phyloP scores from a whole-genome alignment of 2,113 vertebrate species.

The Sus scrofa region T2T-Sscrofa CM000820.6:79687001-79687500 shows the following conservation, averaged over 20 bases:
- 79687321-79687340: not conserved
- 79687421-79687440: not conserved
- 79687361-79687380: no score
- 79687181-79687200: not conserved
- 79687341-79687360: not conserved
- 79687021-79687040: not conserved
- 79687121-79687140: not conserved
- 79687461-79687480: not conserved
- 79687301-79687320: not conserved
- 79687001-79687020: not conserved
- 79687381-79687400: no score
- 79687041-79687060: not conserved
- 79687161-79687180: not conserved
- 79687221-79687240: not conserved
- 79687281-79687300: not conserved
- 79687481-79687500: not conserved
- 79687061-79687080: not conserved
- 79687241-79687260: not conserved
- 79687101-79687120: not conserved
- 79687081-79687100: not conserved
- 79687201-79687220: not conserved
- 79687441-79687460: not conserved
- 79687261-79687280: not conserved
- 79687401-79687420: not conserved
- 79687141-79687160: not conserved